Conservation (phyloP, 2,888 invertebrate genomes). For the Alsophila aescularia region DNA sequence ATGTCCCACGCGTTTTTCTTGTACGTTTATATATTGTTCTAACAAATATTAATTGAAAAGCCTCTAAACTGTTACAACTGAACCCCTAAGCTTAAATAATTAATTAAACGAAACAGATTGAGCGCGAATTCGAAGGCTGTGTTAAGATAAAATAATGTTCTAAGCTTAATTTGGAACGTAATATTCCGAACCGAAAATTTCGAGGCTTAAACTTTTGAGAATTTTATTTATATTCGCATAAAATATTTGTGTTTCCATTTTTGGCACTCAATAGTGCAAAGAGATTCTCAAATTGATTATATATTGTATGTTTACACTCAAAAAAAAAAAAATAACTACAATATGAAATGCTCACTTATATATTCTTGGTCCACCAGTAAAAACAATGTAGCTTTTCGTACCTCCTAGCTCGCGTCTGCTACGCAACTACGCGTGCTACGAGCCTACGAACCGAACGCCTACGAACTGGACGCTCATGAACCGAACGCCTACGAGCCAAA, state of each 20-base stretch:
- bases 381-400: too few relatives aligned
- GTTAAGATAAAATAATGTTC: slow-evolving; percentile 16
- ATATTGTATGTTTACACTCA: too few relatives aligned
- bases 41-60: slow-evolving; percentile 14
- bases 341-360: too few relatives aligned
- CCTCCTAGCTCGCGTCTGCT: not conserved
- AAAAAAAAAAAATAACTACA: too few relatives aligned
- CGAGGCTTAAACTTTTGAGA: not conserved
- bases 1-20: too few relatives aligned
- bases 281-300: too few relatives aligned
- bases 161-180: slow-evolving; percentile 20
- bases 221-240: not conserved
- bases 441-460: too few relatives aligned
- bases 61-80: slow-evolving; percentile 8
- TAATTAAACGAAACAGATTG: slow-evolving; percentile 27
- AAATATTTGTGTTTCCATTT: not conserved
- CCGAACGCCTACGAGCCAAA: too few relatives aligned
- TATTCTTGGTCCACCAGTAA: too few relatives aligned
- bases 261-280: too few relatives aligned
- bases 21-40: too few relatives aligned
- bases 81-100: slow-evolving; percentile 18
- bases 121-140: slow-evolving; percentile 11
- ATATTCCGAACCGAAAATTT: not conserved
- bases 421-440: not conserved
- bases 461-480: too few relatives aligned